These are phyloP conservation scores for Vanacampus margaritifer DNA, from an alignment of 2,113 vertebrate genomes.

Conservation along the genomic window DNA sequence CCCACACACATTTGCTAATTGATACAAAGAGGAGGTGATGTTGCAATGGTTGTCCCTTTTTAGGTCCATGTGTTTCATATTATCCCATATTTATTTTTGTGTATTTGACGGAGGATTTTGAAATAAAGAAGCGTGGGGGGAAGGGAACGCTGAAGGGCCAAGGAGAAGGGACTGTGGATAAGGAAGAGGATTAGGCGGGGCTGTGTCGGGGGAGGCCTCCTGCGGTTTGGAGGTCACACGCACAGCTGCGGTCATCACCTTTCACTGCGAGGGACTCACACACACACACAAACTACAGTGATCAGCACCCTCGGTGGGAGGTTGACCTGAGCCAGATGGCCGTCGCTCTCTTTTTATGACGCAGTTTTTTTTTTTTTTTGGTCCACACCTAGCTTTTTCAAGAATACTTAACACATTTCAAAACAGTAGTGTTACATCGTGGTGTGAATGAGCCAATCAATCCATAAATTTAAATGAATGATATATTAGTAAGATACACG, in stretches of 20 bases:
- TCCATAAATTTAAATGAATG: constrained; percentile 34
- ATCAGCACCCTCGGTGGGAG: constrained; percentile 58
- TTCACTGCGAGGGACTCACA: constrained; percentile 47
- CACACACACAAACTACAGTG: constrained; percentile 35
- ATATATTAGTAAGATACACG: constrained; percentile 35
- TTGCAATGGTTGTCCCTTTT: constrained; percentile 48
- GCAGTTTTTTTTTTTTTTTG: constrained; percentile 14
- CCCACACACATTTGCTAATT: constrained; percentile 67
- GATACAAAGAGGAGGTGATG: constrained; percentile 64
- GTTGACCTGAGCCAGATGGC: constrained; percentile 68
- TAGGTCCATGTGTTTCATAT: constrained; percentile 14
- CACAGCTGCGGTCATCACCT: constrained; percentile 67
- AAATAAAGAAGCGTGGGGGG: constrained; percentile 1
- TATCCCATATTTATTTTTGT: neutral
- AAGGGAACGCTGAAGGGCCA: constrained; percentile 9
- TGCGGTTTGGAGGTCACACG: constrained; percentile 55
- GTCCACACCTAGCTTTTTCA: constrained; percentile 45
- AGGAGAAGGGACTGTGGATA: constrained; percentile 22
- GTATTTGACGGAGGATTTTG: constrained; percentile 1
- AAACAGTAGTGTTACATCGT: constrained; percentile 36
- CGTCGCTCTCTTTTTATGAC: constrained; percentile 49
- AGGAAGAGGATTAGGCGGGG: constrained; percentile 39
- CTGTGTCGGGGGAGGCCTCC: constrained; percentile 38
- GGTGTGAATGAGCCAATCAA: constrained; percentile 51
- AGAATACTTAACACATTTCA: constrained; percentile 33